Evolutionary conservation across 2,797 vertebrate species (phyloP).

Genomic region (Halcyon chelicuti): DNA sequence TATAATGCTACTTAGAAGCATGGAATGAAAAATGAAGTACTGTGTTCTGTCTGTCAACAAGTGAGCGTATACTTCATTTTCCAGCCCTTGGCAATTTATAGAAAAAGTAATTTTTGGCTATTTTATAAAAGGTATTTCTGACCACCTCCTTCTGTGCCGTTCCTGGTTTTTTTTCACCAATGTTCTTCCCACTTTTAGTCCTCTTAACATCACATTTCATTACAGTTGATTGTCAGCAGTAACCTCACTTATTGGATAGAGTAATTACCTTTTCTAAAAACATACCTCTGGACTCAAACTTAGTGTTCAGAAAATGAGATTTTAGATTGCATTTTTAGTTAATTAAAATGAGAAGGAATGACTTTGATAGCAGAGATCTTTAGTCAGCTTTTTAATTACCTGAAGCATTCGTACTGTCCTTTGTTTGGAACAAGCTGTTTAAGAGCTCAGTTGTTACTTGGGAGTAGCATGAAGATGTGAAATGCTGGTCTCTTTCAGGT

Average conservation of each 20-base stretch:
- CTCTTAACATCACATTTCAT: neutral
- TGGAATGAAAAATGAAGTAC: neutral
- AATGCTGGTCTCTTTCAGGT: constrained; percentile 80
- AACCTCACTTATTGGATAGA: constrained; percentile 19
- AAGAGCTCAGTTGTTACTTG: neutral
- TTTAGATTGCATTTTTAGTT: constrained; percentile 52
- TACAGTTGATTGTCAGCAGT: constrained; percentile 3
- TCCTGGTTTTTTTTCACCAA: neutral
- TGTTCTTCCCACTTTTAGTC: neutral
- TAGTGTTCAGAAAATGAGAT: constrained; percentile 37
- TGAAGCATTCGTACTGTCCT: neutral
- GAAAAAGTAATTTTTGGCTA: neutral
- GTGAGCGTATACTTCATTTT: neutral
- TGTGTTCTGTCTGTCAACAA: neutral
- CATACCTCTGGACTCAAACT: constrained; percentile 20
- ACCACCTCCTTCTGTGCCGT: neutral
- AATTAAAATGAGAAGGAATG: constrained; percentile 41
- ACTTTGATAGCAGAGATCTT: constrained; percentile 27
- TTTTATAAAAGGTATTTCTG: neutral
- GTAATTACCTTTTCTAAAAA: constrained; percentile 60
- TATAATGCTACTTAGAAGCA: neutral
- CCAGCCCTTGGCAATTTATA: neutral
- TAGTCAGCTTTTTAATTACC: constrained; percentile 62
- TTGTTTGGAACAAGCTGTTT: neutral
- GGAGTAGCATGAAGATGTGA: neutral